Conservation (phyloP, 35 echinoderm and acorn worm species). For the Eucidaris tribuloides region DNA sequence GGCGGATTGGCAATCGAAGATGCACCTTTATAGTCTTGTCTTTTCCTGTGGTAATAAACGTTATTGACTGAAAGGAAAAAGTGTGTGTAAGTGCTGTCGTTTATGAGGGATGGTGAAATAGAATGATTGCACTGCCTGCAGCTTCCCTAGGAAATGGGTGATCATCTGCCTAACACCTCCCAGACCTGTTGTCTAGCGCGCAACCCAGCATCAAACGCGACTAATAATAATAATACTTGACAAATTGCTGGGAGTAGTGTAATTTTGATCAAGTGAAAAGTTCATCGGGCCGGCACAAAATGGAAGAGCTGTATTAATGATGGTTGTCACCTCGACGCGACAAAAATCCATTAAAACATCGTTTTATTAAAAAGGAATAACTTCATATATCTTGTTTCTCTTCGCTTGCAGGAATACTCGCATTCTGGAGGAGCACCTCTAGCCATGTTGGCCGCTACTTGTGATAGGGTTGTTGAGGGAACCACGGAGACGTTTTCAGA, state of each 20-base stretch:
- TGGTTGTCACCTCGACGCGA: constrained; percentile 12
- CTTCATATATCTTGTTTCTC: constrained; percentile 5
- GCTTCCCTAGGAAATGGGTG: constrained; percentile 10
- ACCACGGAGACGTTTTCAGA: constrained; percentile 39
- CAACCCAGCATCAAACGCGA: constrained; percentile 7
- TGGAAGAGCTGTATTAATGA: not conserved
- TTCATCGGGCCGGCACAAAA: not conserved
- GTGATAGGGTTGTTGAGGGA: constrained; percentile 65
- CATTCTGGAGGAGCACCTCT: constrained; percentile 41
- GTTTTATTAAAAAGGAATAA: constrained; percentile 26
- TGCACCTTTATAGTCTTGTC: no score
- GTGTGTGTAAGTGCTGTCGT: no score
- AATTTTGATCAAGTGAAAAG: not conserved
- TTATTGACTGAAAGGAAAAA: no score
- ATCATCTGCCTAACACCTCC: constrained; percentile 4
- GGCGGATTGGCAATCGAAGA: no score
- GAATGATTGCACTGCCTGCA: constrained; percentile 10
- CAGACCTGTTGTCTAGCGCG: not conserved
- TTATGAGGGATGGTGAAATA: not conserved
- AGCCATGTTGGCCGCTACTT: constrained; percentile 89
- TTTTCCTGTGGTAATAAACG: no score
- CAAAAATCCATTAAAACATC: constrained; percentile 20
- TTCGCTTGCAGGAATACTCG: not conserved
- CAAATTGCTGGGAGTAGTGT: constrained; percentile 11
- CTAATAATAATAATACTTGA: constrained; percentile 12